These are phyloP conservation scores for Megaceryle maxima DNA, from an alignment of 2,113 vertebrate genomes.

Conservation along the genomic window DNA sequence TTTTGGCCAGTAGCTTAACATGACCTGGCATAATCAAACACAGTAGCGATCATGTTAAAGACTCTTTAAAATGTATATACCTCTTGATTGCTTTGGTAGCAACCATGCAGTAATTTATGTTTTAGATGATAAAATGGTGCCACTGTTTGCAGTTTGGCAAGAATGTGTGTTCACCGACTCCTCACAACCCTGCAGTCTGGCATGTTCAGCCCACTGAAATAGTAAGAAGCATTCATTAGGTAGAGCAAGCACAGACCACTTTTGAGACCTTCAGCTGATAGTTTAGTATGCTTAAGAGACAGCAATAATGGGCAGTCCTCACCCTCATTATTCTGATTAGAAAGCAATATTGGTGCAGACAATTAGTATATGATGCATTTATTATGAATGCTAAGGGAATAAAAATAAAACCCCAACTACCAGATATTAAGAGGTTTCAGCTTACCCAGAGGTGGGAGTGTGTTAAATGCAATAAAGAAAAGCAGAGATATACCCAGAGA, in stretches of 20 bases:
- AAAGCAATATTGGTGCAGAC: neutral
- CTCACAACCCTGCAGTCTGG: neutral
- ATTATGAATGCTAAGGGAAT: neutral
- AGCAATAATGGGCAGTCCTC: neutral
- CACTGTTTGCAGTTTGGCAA: neutral
- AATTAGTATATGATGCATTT: neutral
- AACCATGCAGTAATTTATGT: neutral
- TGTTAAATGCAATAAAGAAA: neutral
- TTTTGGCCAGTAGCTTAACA: neutral
- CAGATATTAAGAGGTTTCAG: neutral
- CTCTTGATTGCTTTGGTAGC: neutral
- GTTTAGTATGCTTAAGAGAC: neutral
- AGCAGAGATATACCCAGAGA: neutral
- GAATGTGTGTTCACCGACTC: neutral
- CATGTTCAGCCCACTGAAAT: neutral
- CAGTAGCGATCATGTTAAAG: neutral
- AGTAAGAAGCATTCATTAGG: neutral
- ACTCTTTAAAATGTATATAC: neutral
- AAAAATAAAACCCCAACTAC: neutral
- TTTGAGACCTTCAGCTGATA: neutral
- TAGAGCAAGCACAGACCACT: neutral
- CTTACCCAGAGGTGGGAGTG: neutral
- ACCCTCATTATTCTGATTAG: neutral
- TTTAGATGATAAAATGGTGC: neutral
- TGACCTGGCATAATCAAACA: neutral